A percentile compares a stretch with the other conserved stretches of the same genome.
Evolutionary conservation across 2,888 invertebrate species (phyloP).

Genomic region (Pachliopta kotzebuea): DNA sequence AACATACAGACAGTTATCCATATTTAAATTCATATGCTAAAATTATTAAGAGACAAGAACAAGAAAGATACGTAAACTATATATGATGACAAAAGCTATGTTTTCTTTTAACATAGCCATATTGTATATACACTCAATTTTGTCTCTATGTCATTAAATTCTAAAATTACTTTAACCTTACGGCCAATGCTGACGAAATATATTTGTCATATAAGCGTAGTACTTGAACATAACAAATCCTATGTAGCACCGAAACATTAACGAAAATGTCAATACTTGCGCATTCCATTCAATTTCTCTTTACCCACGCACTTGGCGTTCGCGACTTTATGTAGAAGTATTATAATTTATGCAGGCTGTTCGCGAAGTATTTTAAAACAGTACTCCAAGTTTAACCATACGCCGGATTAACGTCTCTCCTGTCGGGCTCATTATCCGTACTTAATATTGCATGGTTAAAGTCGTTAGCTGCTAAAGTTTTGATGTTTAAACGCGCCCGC

Average conservation of each 20-base stretch:
- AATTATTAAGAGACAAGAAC: too few species aligned
- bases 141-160: neutral
- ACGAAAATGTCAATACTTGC: slow-evolving; percentile 6
- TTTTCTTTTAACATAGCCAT: neutral
- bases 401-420: slow-evolving; percentile 46
- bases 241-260: neutral
- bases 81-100: neutral
- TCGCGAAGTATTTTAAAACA: slow-evolving; percentile 39
- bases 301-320: slow-evolving; percentile 29
- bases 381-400: slow-evolving; percentile 41
- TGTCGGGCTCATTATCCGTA: slow-evolving; percentile 49
- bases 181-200: neutral
- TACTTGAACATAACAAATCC: neutral
- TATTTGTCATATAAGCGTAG: neutral
- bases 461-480: slow-evolving; percentile 45
- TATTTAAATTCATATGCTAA: too few species aligned
- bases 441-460: slow-evolving; percentile 50
- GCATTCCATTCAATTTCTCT: slow-evolving; percentile 20
- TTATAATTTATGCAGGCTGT: slow-evolving; percentile 47
- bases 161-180: neutral
- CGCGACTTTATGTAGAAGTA: slow-evolving; percentile 36
- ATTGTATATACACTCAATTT: neutral
- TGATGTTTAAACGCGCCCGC: slow-evolving; percentile 38
- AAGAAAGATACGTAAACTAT: too few species aligned
- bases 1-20: too few species aligned